Conservation (phyloP, 1,140 invertebrate genomes). For the Xylocopa sonorina region DNA sequence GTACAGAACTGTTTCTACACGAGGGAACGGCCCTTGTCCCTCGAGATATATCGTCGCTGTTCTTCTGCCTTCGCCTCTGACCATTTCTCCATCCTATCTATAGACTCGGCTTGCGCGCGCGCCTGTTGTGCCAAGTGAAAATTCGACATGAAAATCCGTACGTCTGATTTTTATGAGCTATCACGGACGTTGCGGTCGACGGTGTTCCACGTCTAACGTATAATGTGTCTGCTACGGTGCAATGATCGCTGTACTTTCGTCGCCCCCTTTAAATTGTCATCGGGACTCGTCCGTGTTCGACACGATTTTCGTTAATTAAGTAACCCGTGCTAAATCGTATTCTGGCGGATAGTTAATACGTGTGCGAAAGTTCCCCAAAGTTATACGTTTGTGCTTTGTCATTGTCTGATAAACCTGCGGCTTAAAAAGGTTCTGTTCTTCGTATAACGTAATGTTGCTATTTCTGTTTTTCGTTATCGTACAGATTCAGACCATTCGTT, state of each 20-base stretch:
- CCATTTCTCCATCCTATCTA: slow-evolving; percentile 28
- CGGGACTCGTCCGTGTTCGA: no score
- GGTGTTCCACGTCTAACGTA: background rate
- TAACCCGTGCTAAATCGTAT: background rate
- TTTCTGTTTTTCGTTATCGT: background rate
- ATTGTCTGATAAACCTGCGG: background rate
- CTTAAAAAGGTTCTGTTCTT: slow-evolving; percentile 2
- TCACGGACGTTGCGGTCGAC: background rate
- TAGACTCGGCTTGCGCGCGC: background rate
- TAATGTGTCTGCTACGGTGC: background rate
- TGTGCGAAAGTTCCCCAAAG: background rate
- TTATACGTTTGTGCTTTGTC: background rate
- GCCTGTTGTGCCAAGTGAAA: slow-evolving; percentile 29
- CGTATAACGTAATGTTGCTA: background rate
- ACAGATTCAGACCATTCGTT: background rate
- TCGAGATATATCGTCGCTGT: slow-evolving; percentile 19
- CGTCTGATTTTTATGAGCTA: background rate
- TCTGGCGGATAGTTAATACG: background rate
- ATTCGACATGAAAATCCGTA: slow-evolving; percentile 13
- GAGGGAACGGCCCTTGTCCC: slow-evolving; percentile 44
- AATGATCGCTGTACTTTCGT: background rate
- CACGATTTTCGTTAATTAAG: background rate
- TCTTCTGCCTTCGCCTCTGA: background rate
- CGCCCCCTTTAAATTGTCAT: background rate
- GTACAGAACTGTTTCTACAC: slow-evolving; percentile 2